Evolutionary conservation across 2,888 invertebrate genomes (phyloP), one percentile per base, ranked within the genome.

Genomic region (Aspidapion aeneum): DNA sequence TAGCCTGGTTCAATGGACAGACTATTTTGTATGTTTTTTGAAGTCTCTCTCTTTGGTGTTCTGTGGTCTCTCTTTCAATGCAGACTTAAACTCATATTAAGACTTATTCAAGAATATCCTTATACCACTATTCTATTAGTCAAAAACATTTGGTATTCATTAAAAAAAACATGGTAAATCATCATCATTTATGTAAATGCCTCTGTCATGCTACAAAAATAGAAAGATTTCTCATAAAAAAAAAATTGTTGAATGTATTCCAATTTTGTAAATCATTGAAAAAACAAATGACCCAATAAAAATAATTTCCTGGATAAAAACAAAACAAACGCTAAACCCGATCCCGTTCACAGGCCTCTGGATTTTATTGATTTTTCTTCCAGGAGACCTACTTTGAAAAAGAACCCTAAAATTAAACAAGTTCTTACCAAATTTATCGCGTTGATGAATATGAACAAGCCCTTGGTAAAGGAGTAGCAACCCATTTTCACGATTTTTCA

Each of bases 361-460:
- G 35, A 35, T 35, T 35, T 35, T 35, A 35, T 35, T 35, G 35
- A 35, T 35, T 35, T n/a, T 35, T 35, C 35, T 35, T 35, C 35
- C 35, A 35, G 35, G 35, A 35, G 35, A 35, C 35, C 35, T 35
- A 35, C 35, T 35, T 35, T 35, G 35, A 3, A 35, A 35, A 35
- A 35, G 35, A 12, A 12, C 35, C 3, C 35, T 35, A 35, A 35
- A 35, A 35, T 3, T 35, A 35, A 35, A 35, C 5, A 3, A 12
- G 12, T 35, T 79, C 88, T 88, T 82, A 90, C 91, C 87, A 88
- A 84, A 81, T 90, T 89, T 76, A 90, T 82, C 63, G 90, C 82
- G 78, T 89, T 90, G 73, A 90, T 84, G 68, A 90, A 79, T 69
- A 90, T 86, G 73, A 91, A 84, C 71, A 90, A 81, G 78, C 86